Base-by-base conservation (phyloP, 2,888 invertebrate species). In the Crocallis elinguaria region DNA sequence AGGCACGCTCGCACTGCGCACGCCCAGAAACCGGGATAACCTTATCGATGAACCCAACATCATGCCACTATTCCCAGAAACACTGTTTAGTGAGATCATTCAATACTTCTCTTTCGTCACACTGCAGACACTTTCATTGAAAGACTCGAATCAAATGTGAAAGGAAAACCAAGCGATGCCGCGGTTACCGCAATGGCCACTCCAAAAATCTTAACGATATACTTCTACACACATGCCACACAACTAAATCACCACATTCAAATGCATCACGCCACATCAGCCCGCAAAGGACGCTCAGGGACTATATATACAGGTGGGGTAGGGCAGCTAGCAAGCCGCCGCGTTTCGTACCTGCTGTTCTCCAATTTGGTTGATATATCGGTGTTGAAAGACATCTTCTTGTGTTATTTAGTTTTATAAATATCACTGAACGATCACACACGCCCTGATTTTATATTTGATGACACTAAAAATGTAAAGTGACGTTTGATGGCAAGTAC, bases 331-430 rank as follows among this genome's bases (percentile, higher is more conserved):
- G 64, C 62, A 74, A 81, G 41, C 37, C 29, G 61, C 73, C 71
- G 75, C 72, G 64, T 61, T 76, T 63, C 83, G 69, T 88, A 92
- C 92, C 92, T 92, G 92, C 92, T 92, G 74, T 85, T 92, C 77
- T 92, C 92, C 89, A 92, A 79, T 73, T 86, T 91, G 42, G 83
- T 81, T 44, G 91, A 90, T 69, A 91, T 84, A 62, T 91, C 90
- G 59, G 88, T 89, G 80, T 90, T 88, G 85, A 88, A 90, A 84
- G 90, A 83, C 90, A 90, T 90, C 77, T 87, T 88, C 86, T 81
- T 66, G 88, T 86, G 86, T 80, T 88, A 88, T 89, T 88, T 88
- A 87, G 76, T 73, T 58, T 64, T 73, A 70, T 86, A 87, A 88
- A 88, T 89, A 88, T 86, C 90, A 91, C 90, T 88, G 86, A 89